Percentiles rank a stretch among this genome's conserved stretches.
phyloP scores from a whole-genome alignment of 2,113 vertebrate genomes.

The Pseudorasbora parva region DNA sequence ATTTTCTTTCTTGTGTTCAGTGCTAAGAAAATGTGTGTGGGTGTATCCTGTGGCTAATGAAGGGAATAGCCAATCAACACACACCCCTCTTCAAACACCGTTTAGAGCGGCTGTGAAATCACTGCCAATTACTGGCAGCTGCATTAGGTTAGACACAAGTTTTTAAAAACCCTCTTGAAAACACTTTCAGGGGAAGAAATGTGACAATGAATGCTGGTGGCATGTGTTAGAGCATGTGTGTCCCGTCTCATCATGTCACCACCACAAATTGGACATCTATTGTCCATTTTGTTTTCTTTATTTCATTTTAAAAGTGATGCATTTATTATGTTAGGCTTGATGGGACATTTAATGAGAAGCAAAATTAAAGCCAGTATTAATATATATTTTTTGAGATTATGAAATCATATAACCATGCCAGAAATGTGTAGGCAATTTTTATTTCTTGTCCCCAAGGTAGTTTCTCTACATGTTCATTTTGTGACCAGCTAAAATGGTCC shows the following conservation, averaged over 20 bases:
- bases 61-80: not conserved
- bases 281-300: no score
- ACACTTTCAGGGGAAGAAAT: no score
- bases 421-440: no score
- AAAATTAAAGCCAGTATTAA: no score
- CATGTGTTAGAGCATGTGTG: not conserved
- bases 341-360: no score
- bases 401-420: no score
- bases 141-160: not conserved
- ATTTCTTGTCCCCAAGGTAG: not conserved
- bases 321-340: no score
- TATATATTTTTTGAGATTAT: no score
- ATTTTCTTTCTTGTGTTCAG: not conserved
- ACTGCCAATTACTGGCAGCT: slow-evolving; percentile 4
- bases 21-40: not conserved
- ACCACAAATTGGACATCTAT: no score
- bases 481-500: not conserved
- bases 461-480: not conserved
- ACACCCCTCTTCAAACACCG: not conserved
- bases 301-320: no score
- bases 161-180: not conserved
- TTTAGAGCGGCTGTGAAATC: not conserved
- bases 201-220: not conserved
- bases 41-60: not conserved
- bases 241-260: no score